Conservation (phyloP, 1,140 invertebrate genomes). For the Apis laboriosa region DNA sequence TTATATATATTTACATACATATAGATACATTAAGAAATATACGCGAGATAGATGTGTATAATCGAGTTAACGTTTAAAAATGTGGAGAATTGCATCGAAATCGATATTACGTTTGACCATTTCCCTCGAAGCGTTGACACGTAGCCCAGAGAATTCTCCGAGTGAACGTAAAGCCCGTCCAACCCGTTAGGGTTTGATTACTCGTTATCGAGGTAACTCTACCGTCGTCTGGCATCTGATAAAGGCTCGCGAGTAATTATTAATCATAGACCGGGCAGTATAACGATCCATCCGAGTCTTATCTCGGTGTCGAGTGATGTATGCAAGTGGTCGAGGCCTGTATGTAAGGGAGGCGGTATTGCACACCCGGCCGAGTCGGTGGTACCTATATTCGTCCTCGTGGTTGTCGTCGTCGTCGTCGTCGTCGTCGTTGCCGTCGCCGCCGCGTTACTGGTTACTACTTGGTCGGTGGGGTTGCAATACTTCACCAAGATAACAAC, state of each 20-base stretch:
- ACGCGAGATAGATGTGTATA: too few species aligned
- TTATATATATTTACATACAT: too few species aligned
- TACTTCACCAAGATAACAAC: slow-evolving; percentile 79
- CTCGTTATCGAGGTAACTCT: slow-evolving; percentile 79
- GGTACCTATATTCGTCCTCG: background rate
- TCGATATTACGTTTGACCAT: background rate
- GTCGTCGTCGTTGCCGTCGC: background rate
- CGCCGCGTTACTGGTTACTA: slow-evolving; percentile 45
- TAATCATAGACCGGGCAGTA: slow-evolving; percentile 79
- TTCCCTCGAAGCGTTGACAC: background rate
- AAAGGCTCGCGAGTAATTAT: slow-evolving; percentile 79
- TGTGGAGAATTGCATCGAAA: too few species aligned
- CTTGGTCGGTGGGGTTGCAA: slow-evolving; percentile 69
- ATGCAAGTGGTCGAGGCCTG: slow-evolving; percentile 68
- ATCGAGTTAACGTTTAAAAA: background rate
- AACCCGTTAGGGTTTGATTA: slow-evolving; percentile 74
- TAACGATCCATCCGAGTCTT: slow-evolving; percentile 80
- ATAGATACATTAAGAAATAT: too few species aligned
- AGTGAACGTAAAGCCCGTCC: slow-evolving; percentile 34
- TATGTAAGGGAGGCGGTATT: slow-evolving; percentile 30
- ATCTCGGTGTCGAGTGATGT: slow-evolving; percentile 78
- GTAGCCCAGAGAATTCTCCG: background rate
- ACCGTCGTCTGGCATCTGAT: slow-evolving; percentile 78
- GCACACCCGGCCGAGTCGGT: slow-evolving; percentile 43
- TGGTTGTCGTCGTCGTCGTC: too few species aligned